Evolutionary conservation across 2,113 vertebrate species (phyloP), one percentile per base, ranked within the genome.

Genomic region (Machaerirhynchus nigripectus): DNA sequence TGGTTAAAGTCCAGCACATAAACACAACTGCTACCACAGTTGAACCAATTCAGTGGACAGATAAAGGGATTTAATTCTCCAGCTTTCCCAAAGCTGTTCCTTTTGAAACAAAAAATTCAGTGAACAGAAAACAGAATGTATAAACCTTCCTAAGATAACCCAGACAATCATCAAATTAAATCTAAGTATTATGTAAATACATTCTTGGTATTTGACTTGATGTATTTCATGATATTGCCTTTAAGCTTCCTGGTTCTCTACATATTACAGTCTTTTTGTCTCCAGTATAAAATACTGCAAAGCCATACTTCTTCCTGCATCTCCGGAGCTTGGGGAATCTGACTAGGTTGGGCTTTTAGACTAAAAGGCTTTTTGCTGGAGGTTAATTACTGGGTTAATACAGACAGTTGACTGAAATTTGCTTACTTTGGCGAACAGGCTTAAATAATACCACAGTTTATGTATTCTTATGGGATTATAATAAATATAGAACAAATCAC

Each of bases 11-110:
- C 77, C 69, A 91, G 39, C 21, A 76, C 71, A 73, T 83, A 93
- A 85, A 50, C 71, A 76, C 40, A 83, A 60, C 53, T 79, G 74
- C 44, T 95, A 53, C 46, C 59, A 80, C n/a, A 83, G 46, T 67
- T 88, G 46, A 92, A 56, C n/a, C 83, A 93, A 85, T 69, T 93
- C 88, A 85, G 13, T 42, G 55, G 63, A 92, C 56, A 90, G 79
- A 92, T 96, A 92, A 92, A 83, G 63, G 90, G 86, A 90, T 92
- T 95, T 95, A 39, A 89, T 89, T 90, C 79, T 84, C 24, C 83
- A 89, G 63, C 46, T 80, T 86, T 84, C 33, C 59, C 21, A 77
- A 56, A 86, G 63, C 67, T 20, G n/a, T 17, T 88, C n/a, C 33
- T 74, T 94, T 70, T 77, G 67, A 93, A 94, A 86, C 14, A 42